Evolutionary conservation across 1,140 invertebrate species (phyloP).

Genomic region (Drosophila parvula): DNA sequence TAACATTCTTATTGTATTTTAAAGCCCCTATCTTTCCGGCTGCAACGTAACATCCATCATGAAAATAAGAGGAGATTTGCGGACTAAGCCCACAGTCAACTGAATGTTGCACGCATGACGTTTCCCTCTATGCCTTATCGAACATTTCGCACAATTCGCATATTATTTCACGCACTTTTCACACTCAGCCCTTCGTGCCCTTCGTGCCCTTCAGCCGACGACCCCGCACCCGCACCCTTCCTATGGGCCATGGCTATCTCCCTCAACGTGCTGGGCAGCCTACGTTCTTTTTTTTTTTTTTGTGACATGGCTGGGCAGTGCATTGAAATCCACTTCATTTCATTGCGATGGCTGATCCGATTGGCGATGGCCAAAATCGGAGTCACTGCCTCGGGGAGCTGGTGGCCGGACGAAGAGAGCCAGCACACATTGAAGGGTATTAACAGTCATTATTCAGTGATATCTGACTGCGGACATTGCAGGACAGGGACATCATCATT

Average conservation of each 20-base stretch:
- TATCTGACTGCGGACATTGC: slow-evolving; percentile 82
- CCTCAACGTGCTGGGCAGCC: slow-evolving; percentile 8
- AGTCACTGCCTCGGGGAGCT: slow-evolving; percentile 37
- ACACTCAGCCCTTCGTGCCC: background rate
- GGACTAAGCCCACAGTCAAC: background rate
- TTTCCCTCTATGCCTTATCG: slow-evolving; percentile 46
- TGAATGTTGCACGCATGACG: background rate
- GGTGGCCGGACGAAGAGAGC: slow-evolving; percentile 7
- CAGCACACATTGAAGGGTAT: slow-evolving; percentile 82
- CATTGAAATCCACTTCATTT: slow-evolving; percentile 81
- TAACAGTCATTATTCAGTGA: slow-evolving; percentile 84
- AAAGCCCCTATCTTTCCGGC: background rate
- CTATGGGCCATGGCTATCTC: slow-evolving; percentile 32
- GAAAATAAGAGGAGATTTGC: slow-evolving; percentile 17
- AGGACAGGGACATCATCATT: slow-evolving; percentile 79
- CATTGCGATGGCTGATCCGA: slow-evolving; percentile 50
- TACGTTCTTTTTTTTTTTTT: slow-evolving; percentile 14
- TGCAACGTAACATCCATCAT: slow-evolving; percentile 4
- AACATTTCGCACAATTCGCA: slow-evolving; percentile 74
- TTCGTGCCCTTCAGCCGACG: background rate
- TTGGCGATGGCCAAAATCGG: slow-evolving; percentile 52
- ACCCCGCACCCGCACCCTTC: background rate
- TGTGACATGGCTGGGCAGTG: slow-evolving; percentile 63
- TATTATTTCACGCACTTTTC: slow-evolving; percentile 64
- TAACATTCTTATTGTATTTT: background rate